Base-by-base conservation (phyloP, 2,888 invertebrate species). In the Emmelina monodactyla region DNA sequence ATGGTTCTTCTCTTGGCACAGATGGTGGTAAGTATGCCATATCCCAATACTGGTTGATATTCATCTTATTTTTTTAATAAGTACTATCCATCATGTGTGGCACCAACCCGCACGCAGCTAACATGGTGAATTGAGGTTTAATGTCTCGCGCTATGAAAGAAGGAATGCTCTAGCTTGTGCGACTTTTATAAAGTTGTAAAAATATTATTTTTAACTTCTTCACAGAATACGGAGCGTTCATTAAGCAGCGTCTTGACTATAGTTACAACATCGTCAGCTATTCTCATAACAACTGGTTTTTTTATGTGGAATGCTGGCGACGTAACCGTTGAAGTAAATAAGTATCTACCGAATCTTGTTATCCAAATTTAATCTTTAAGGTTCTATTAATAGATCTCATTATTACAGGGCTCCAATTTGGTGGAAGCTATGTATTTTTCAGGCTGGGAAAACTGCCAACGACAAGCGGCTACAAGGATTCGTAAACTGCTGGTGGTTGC, bases 1-100 rank as follows among this genome's bases (percentile, higher is more conserved):
- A 34, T 62, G 16, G 47, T 52, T 2, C 11, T 55, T 16, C 33
- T 54, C 6, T 51, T 61, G 56, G 31, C 41, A 4, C 53, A 57
- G 31, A 33, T 38, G 31, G 32, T 34, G 38, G 38, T 38, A 37
- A 33, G 37, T 19, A 3, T 28, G 7, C n/a, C n/a, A n/a, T n/a
- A n/a, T n/a, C n/a, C n/a, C n/a, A n/a, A n/a, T n/a, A n/a, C n/a
- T n/a, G n/a, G n/a, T n/a, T n/a, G n/a, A n/a, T n/a, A n/a, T n/a
- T n/a, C n/a, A n/a, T n/a, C n/a, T n/a, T n/a, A n/a, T n/a, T n/a
- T n/a, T n/a, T n/a, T n/a, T n/a, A n/a, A n/a, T n/a, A n/a, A n/a
- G n/a, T n/a, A n/a, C n/a, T n/a, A n/a, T n/a, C n/a, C n/a, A n/a
- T n/a, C n/a, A n/a, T n/a, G n/a, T n/a, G n/a, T n/a, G n/a, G n/a